Evolutionary conservation across 2,113 vertebrate species (phyloP).

Genomic region (Oophaga pumilio): DNA sequence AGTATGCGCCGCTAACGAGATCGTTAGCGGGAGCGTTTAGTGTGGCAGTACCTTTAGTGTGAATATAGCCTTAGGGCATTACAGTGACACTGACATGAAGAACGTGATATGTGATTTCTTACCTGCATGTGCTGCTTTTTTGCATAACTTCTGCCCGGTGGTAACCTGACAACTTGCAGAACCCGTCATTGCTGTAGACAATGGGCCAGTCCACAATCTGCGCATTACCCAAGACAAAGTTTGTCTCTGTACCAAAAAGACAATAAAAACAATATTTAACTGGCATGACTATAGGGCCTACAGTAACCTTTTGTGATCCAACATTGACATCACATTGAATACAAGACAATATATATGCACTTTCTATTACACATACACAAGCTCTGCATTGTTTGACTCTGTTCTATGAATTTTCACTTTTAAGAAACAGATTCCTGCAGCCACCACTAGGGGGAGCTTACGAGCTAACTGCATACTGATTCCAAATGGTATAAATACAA

Average conservation of each 20-base stretch:
- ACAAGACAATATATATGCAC: not conserved
- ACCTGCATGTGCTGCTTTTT: constrained; percentile 98
- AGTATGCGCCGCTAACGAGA: too few species aligned
- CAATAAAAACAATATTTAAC: constrained; percentile 48
- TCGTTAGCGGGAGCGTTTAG: too few species aligned
- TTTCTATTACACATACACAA: not conserved
- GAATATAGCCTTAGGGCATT: too few species aligned
- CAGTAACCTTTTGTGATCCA: not conserved
- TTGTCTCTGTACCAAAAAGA: constrained; percentile 84
- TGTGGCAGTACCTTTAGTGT: too few species aligned
- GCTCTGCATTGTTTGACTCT: not conserved
- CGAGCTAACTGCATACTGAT: not conserved
- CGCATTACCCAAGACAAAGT: constrained; percentile 96
- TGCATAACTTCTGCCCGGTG: constrained; percentile 98
- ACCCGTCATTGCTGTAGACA: constrained; percentile 97
- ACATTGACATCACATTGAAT: not conserved
- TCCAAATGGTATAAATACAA: not conserved
- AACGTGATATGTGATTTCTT: constrained; percentile 58
- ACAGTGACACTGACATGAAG: not conserved
- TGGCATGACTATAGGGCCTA: constrained; percentile 4
- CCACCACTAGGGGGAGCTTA: not conserved
- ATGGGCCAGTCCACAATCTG: constrained; percentile 98
- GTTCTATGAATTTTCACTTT: not conserved
- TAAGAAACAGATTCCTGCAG: not conserved
- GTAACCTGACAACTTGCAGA: constrained; percentile 94